These are phyloP conservation scores for Dendrolimus pini DNA, from an alignment of 2,888 invertebrate species.

Conservation along the genomic window DNA sequence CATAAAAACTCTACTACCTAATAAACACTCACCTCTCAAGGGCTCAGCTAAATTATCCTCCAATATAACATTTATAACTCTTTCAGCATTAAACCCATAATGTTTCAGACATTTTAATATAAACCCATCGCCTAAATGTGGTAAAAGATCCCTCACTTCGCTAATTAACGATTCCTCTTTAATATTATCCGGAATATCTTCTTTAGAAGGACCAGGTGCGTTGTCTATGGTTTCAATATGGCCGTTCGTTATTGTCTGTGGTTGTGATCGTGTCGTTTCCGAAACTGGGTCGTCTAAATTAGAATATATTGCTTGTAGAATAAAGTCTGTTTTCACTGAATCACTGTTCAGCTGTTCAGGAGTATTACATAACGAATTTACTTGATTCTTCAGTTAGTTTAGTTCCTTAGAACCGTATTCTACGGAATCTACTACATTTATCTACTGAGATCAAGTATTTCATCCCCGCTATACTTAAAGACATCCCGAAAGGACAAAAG, in stretches of 20 bases:
- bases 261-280: slow-evolving; percentile 19
- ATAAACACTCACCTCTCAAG: slow-evolving; percentile 41
- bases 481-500: too few species aligned
- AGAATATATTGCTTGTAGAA: slow-evolving; percentile 69
- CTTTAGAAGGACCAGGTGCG: slow-evolving; percentile 26
- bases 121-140: slow-evolving; percentile 87
- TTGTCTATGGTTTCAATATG: slow-evolving; percentile 29
- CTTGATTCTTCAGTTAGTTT: too few species aligned
- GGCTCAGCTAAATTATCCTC: slow-evolving; percentile 78
- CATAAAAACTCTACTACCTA: too few species aligned
- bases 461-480: too few species aligned
- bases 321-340: slow-evolving; percentile 72
- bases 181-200: slow-evolving; percentile 60
- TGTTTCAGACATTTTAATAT: slow-evolving; percentile 85
- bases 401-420: too few species aligned
- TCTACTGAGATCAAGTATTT: too few species aligned
- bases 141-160: slow-evolving; percentile 85
- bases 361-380: neutral
- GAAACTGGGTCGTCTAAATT: slow-evolving; percentile 57
- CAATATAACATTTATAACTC: slow-evolving; percentile 88
- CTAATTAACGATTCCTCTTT: slow-evolving; percentile 72
- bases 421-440: too few species aligned
- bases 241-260: slow-evolving; percentile 34
- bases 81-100: slow-evolving; percentile 84
- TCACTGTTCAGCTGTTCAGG: slow-evolving; percentile 52